Conservation (phyloP, 2,113 vertebrate genomes). For the Ptyas mucosa region DNA sequence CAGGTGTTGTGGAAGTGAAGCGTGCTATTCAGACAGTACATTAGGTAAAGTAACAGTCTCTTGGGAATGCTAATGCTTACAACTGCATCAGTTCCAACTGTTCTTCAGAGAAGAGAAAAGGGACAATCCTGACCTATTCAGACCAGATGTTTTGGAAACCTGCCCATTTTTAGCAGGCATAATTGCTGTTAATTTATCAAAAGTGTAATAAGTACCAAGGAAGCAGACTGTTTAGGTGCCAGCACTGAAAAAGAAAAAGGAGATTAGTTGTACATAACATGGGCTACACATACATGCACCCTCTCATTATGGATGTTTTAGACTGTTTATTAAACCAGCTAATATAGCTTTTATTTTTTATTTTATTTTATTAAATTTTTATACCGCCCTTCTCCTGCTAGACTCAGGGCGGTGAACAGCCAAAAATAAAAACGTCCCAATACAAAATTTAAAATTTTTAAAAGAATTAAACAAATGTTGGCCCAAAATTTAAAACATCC, state of each 20-base stretch:
- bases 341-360: neutral
- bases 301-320: neutral
- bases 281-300: neutral
- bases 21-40: slow-evolving; percentile 55
- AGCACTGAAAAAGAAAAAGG: neutral
- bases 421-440: too few species aligned
- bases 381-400: too few species aligned
- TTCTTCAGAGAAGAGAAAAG: slow-evolving; percentile 43
- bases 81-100: slow-evolving; percentile 60
- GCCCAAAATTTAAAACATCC: too few species aligned
- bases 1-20: slow-evolving; percentile 72
- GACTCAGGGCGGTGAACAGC: too few species aligned
- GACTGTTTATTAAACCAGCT: slow-evolving; percentile 11
- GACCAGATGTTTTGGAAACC: slow-evolving; percentile 70
- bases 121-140: slow-evolving; percentile 61
- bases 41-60: slow-evolving; percentile 58
- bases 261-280: neutral
- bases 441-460: too few species aligned
- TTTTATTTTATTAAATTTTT: too few species aligned
- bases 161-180: slow-evolving; percentile 38
- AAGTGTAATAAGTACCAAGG: slow-evolving; percentile 45
- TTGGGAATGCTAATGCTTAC: slow-evolving; percentile 49
- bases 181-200: slow-evolving; percentile 57
- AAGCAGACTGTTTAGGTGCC: slow-evolving; percentile 26
- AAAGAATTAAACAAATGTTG: too few species aligned